Percentiles rank a stretch among this genome's conserved stretches.
phyloP scores from a whole-genome alignment of 2,888 invertebrate species.

The Luperina testacea region DNA sequence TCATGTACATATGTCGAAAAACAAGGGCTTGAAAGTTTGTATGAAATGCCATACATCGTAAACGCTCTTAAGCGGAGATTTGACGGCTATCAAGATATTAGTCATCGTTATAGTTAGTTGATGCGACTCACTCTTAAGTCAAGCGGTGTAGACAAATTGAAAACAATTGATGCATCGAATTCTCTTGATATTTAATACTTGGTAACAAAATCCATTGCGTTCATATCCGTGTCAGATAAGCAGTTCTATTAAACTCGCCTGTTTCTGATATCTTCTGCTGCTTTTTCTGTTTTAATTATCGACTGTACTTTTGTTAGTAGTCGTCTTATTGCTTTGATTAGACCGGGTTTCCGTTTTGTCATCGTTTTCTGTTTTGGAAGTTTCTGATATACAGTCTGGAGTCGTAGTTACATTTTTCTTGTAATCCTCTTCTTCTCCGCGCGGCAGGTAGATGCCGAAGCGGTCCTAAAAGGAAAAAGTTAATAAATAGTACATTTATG shows the following conservation, averaged over 20 bases:
- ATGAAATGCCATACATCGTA: too few relatives aligned
- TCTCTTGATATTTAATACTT: background rate
- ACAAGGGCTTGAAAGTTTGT: too few relatives aligned
- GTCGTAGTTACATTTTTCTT: slow-evolving; percentile 77
- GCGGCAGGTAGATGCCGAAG: slow-evolving; percentile 84
- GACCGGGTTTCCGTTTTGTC: slow-evolving; percentile 60
- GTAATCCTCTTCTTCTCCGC: slow-evolving; percentile 49
- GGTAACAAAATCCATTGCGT: background rate
- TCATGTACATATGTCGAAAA: too few relatives aligned
- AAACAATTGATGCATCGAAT: background rate
- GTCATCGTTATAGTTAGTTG: too few relatives aligned
- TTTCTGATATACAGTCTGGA: slow-evolving; percentile 71
- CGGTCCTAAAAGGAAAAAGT: slow-evolving; percentile 75
- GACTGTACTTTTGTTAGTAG: slow-evolving; percentile 49
- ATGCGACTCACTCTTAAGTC: background rate
- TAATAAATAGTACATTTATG: background rate
- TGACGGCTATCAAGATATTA: too few relatives aligned
- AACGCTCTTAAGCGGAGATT: too few relatives aligned
- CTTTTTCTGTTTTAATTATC: background rate
- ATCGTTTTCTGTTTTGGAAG: slow-evolving; percentile 1
- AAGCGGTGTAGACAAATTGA: too few relatives aligned
- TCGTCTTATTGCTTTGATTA: slow-evolving; percentile 67
- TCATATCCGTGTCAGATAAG: background rate
- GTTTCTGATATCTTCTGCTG: background rate
- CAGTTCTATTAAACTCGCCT: background rate